Evolutionary conservation across 1,140 invertebrate genomes (phyloP).

Genomic region (Musca domestica): DNA sequence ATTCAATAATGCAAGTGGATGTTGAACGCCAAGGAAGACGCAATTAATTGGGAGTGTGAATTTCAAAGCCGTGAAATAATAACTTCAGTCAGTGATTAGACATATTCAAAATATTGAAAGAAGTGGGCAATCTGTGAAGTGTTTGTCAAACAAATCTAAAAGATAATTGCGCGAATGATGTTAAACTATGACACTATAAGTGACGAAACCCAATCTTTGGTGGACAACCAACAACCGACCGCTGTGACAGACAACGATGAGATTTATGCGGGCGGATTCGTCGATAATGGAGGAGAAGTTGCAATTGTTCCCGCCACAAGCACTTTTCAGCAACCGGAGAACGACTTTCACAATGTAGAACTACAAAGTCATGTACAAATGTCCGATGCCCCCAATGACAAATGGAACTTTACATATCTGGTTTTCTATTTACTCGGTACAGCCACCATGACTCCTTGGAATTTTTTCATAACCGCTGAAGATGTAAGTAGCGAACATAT

Average conservation of each 20-base stretch:
- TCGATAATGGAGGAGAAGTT: background rate
- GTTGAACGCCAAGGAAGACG: no score
- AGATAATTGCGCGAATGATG: background rate
- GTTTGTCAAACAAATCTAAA: no score
- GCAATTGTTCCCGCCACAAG: slow-evolving; percentile 34
- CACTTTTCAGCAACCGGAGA: slow-evolving; percentile 17
- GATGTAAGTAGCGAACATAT: slow-evolving; percentile 66
- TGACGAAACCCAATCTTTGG: slow-evolving; percentile 14
- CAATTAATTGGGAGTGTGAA: no score
- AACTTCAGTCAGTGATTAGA: background rate
- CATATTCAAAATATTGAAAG: no score
- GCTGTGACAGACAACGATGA: background rate
- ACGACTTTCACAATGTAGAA: slow-evolving; percentile 25
- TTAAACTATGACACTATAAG: slow-evolving; percentile 1
- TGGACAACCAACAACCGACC: slow-evolving; percentile 17
- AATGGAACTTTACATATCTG: slow-evolving; percentile 68
- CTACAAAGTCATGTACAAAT: slow-evolving; percentile 29
- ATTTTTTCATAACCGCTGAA: slow-evolving; percentile 92
- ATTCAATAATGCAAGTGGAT: no score
- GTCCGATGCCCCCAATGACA: slow-evolving; percentile 58
- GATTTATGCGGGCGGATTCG: slow-evolving; percentile 3
- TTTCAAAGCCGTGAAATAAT: background rate
- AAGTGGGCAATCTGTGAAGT: no score
- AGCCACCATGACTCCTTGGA: slow-evolving; percentile 89
- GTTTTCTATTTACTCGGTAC: slow-evolving; percentile 90